Evolutionary conservation across 2,797 vertebrate species (phyloP).

Genomic region (Luscinia megarhynchos): DNA sequence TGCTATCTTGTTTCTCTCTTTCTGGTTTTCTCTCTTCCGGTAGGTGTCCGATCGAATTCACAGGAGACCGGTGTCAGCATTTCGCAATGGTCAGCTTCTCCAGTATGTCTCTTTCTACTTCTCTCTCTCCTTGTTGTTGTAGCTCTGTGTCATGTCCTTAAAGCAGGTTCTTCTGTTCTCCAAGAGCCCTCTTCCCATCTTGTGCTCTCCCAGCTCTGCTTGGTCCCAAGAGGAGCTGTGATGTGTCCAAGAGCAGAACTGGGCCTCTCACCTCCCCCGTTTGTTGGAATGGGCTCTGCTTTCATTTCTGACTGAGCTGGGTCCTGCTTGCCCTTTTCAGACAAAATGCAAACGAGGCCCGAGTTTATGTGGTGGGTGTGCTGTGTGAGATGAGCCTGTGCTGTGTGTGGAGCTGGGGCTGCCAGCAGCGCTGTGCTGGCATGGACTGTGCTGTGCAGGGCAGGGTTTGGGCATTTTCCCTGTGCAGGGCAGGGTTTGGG

Average conservation of each 20-base stretch:
- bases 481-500: not conserved
- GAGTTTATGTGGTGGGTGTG: slow-evolving; percentile 1
- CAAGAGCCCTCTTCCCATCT: slow-evolving; percentile 44
- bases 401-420: not conserved
- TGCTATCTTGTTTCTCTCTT: slow-evolving; percentile 89
- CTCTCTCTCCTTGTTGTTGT: slow-evolving; percentile 77
- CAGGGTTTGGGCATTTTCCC: not conserved
- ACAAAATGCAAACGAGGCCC: not conserved
- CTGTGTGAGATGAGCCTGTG: slow-evolving; percentile 13
- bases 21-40: slow-evolving; percentile 91
- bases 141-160: slow-evolving; percentile 63
- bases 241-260: slow-evolving; percentile 13
- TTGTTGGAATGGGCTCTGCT: slow-evolving; percentile 20
- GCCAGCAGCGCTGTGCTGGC: not conserved
- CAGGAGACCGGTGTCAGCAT: slow-evolving; percentile 99
- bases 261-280: not conserved
- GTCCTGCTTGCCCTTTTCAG: slow-evolving; percentile 20
- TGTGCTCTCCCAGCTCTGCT: slow-evolving; percentile 43
- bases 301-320: slow-evolving; percentile 1
- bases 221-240: slow-evolving; percentile 27
- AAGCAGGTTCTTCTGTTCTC: slow-evolving; percentile 71
- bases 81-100: slow-evolving; percentile 99
- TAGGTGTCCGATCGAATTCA: slow-evolving; percentile 99
- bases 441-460: not conserved
- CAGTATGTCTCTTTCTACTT: slow-evolving; percentile 99